Percentiles rank a stretch among this genome's conserved stretches.
These are phyloP conservation scores for Amphiprion ocellaris DNA, from an alignment of 2,113 vertebrate species.

Conservation along the genomic window DNA sequence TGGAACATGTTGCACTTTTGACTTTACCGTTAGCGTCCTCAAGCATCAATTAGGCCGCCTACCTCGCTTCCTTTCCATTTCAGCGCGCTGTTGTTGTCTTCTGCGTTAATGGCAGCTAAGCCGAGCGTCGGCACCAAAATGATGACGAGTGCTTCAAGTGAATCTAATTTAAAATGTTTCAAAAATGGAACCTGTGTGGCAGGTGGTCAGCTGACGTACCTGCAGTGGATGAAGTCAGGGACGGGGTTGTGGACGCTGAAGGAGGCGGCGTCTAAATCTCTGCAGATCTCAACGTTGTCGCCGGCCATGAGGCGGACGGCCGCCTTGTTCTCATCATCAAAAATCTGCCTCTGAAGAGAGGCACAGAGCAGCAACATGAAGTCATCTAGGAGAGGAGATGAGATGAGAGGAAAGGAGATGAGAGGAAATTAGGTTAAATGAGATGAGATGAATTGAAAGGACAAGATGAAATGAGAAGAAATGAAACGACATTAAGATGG, in stretches of 20 bases:
- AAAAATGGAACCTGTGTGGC: background rate
- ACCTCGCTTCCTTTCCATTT: conserved; percentile 52
- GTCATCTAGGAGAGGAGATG: conserved; percentile 86
- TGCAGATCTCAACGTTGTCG: conserved; percentile 98
- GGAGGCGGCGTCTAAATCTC: conserved; percentile 95
- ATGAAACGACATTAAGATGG: too few relatives aligned
- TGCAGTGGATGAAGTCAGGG: conserved; percentile 97
- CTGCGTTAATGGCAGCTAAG: conserved; percentile 21
- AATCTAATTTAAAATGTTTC: conserved; percentile 20
- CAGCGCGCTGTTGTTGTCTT: conserved; percentile 5
- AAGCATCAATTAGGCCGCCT: conserved; percentile 41
- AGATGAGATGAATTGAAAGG: too few relatives aligned
- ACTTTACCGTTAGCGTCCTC: conserved; percentile 40
- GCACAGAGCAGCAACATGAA: conserved; percentile 96
- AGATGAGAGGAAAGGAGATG: background rate
- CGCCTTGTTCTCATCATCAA: conserved; percentile 96
- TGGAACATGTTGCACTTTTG: conserved; percentile 19
- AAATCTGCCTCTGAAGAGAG: conserved; percentile 95
- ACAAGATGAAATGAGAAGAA: too few relatives aligned
- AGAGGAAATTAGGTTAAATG: too few relatives aligned
- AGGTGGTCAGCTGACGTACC: conserved; percentile 78
- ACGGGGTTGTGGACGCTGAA: conserved; percentile 98
- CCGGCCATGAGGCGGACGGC: conserved; percentile 94
- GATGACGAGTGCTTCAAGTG: conserved; percentile 1
- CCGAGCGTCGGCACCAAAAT: conserved; percentile 17